These are phyloP conservation scores for Leucoma salicis DNA, from an alignment of 2,888 invertebrate species.

Conservation along the genomic window DNA sequence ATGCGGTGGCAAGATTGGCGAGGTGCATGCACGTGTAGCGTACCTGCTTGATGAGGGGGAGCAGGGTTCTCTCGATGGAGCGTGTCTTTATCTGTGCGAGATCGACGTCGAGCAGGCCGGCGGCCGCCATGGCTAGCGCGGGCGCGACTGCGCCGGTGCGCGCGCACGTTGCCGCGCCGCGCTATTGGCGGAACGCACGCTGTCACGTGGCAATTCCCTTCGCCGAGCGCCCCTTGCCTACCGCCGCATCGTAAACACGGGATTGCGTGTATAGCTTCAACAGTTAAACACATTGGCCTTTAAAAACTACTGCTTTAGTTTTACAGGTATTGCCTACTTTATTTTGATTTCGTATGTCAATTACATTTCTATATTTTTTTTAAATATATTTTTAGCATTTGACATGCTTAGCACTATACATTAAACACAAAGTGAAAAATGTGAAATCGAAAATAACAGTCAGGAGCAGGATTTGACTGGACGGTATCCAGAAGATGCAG, in stretches of 20 bases:
- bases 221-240: constrained; percentile 28
- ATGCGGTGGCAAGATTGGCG: constrained; percentile 16
- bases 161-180: constrained; percentile 52
- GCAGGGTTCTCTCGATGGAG: constrained; percentile 96
- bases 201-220: constrained; percentile 53
- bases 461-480: too few species aligned
- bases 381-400: too few species aligned
- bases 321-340: constrained; percentile 61
- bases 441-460: too few species aligned
- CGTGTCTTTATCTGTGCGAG: constrained; percentile 93
- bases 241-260: constrained; percentile 43
- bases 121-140: constrained; percentile 83
- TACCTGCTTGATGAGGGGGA: constrained; percentile 97
- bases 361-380: constrained; percentile 35
- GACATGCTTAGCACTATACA: too few species aligned
- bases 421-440: too few species aligned
- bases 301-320: constrained; percentile 61
- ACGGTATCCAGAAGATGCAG: too few species aligned
- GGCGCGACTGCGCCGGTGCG: constrained; percentile 73
- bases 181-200: constrained; percentile 50
- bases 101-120: constrained; percentile 81
- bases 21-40: constrained; percentile 46
- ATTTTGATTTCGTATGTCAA: constrained; percentile 60
- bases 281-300: constrained; percentile 57
- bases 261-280: constrained; percentile 52